Conservation (phyloP, 1,140 invertebrate species). For the Maconellicoccus hirsutus region DNA sequence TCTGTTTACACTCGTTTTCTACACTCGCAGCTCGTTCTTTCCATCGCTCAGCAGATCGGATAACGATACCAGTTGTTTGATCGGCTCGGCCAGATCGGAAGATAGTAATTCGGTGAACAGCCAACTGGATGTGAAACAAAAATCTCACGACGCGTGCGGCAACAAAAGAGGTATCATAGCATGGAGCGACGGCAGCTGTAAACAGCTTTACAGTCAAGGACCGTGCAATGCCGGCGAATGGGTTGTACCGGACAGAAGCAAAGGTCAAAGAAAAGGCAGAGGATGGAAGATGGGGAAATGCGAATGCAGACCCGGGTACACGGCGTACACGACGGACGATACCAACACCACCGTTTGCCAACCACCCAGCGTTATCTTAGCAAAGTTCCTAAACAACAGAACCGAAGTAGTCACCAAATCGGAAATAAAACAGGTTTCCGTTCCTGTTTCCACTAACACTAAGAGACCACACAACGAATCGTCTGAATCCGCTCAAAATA, state of each 20-base stretch:
- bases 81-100: slow-evolving; percentile 10
- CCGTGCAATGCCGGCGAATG: slow-evolving; percentile 60
- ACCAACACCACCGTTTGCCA: slow-evolving; percentile 36
- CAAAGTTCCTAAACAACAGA: slow-evolving; percentile 38
- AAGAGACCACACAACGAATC: background rate
- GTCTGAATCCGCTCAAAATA: background rate
- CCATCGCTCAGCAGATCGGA: slow-evolving; percentile 20
- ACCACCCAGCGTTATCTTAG: slow-evolving; percentile 38
- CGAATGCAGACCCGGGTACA: slow-evolving; percentile 58
- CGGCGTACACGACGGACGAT: slow-evolving; percentile 29
- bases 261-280: slow-evolving; percentile 33
- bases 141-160: slow-evolving; percentile 26
- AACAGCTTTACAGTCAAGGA: slow-evolving; percentile 34
- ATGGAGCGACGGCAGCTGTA: slow-evolving; percentile 30
- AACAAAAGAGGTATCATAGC: slow-evolving; percentile 28
- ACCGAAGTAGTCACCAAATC: slow-evolving; percentile 5
- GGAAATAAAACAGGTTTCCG: background rate
- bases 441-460: background rate
- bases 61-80: background rate
- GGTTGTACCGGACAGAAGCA: slow-evolving; percentile 44
- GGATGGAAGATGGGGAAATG: slow-evolving; percentile 37
- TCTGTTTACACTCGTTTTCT: background rate
- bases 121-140: background rate
- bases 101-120: background rate
- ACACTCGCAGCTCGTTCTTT: slow-evolving; percentile 21